Evolutionary conservation across 1,140 invertebrate species (phyloP).

Genomic region (Rhopalosiphum padi): DNA sequence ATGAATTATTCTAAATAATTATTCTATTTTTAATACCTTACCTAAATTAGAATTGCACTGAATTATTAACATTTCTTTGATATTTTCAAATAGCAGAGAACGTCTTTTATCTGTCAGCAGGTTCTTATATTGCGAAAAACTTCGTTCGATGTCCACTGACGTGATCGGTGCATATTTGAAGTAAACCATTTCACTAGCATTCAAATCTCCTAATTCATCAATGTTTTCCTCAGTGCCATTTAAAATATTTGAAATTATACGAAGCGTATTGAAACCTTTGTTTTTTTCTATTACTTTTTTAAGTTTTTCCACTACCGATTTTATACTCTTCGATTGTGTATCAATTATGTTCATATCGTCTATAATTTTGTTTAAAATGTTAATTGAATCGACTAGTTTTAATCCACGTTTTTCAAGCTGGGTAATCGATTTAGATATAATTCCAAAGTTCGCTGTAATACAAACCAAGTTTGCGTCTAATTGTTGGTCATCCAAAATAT

Average conservation of each 20-base stretch:
- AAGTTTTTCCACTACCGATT: not conserved
- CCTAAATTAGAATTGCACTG: not conserved
- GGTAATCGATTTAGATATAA: too few relatives aligned
- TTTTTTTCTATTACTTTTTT: too few relatives aligned
- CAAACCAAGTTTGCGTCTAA: not conserved
- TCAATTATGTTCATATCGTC: not conserved
- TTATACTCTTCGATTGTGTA: not conserved
- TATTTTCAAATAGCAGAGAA: constrained; percentile 6
- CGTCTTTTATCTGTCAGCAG: constrained; percentile 1
- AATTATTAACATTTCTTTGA: constrained; percentile 3
- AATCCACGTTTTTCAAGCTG: not conserved
- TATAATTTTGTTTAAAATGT: not conserved
- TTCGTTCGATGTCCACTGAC: not conserved
- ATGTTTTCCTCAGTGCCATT: too few relatives aligned
- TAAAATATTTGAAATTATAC: too few relatives aligned
- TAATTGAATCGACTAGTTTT: not conserved
- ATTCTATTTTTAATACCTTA: not conserved
- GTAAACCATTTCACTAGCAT: not conserved
- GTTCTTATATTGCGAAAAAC: not conserved
- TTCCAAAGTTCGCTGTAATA: not conserved
- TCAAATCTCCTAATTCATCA: too few relatives aligned
- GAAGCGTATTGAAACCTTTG: too few relatives aligned
- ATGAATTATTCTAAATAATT: not conserved
- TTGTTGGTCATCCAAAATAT: not conserved
- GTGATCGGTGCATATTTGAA: not conserved